Percentiles rank a stretch among this genome's conserved stretches.
phyloP scores from a whole-genome alignment of 2,113 vertebrate species.

The Ictidomys tridecemlineatus region DNA sequence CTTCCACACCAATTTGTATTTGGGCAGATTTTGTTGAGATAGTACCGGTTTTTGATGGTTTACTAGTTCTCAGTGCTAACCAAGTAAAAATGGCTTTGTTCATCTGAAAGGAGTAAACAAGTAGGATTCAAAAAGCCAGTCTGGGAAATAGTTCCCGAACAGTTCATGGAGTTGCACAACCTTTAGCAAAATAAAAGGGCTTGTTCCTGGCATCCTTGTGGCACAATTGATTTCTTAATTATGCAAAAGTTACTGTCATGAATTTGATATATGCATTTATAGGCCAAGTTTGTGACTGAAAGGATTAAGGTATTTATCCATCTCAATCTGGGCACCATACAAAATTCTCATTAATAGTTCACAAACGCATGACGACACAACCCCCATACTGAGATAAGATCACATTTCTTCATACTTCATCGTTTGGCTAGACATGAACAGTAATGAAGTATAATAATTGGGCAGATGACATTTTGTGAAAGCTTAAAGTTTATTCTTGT shows the following conservation, averaged over 20 bases:
- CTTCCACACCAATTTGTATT: background rate
- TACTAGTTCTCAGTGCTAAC: background rate
- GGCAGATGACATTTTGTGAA: conserved; percentile 77
- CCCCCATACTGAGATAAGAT: conserved; percentile 74
- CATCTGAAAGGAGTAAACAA: conserved; percentile 12
- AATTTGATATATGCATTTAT: conserved; percentile 65
- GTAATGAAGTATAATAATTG: conserved; percentile 77
- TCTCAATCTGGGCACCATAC: conserved; percentile 61
- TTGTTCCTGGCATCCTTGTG: conserved; percentile 58
- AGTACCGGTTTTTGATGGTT: background rate
- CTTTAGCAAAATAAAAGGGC: conserved; percentile 65
- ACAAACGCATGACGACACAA: conserved; percentile 62
- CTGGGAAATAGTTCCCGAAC: conserved; percentile 46
- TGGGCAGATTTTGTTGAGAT: background rate
- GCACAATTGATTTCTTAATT: conserved; percentile 77
- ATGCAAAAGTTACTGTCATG: conserved; percentile 75
- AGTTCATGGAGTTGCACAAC: conserved; percentile 61
- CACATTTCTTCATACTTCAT: conserved; percentile 74
- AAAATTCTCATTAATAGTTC: conserved; percentile 79
- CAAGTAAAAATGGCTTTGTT: conserved; percentile 16
- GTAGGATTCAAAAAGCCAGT: conserved; percentile 42
- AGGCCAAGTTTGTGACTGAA: conserved; percentile 80
- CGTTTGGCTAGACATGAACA: conserved; percentile 55
- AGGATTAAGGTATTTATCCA: conserved; percentile 80
- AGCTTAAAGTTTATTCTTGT: conserved; percentile 65